phyloP scores from a whole-genome alignment of 2,797 vertebrate genomes.

The Onychomys arenicola region DNA sequence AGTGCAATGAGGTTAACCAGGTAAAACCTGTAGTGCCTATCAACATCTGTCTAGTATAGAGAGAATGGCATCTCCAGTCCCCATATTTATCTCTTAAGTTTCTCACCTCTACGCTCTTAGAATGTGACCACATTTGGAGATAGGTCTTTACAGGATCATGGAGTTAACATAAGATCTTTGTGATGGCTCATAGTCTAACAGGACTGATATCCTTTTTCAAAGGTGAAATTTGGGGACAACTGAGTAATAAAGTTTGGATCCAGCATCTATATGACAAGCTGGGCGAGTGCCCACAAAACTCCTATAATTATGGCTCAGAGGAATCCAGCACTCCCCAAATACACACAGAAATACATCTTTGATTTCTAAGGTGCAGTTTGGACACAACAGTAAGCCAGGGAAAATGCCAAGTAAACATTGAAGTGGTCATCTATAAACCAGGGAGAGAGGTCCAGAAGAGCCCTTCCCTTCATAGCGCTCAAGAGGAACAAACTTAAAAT shows the following conservation, averaged over 20 bases:
- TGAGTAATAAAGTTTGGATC: not conserved
- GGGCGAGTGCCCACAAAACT: not conserved
- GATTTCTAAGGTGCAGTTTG: not conserved
- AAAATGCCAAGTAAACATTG: not conserved
- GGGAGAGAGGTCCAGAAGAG: not conserved
- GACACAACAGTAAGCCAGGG: too few species aligned
- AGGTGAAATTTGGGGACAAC: not conserved
- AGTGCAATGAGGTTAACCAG: not conserved
- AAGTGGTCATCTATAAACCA: not conserved
- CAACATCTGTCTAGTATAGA: not conserved
- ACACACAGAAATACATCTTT: not conserved
- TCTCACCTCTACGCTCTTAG: not conserved
- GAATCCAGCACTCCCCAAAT: not conserved
- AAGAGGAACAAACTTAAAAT: conserved; percentile 36
- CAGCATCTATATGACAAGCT: not conserved
- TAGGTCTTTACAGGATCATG: not conserved
- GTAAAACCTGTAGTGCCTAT: not conserved
- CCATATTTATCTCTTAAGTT: not conserved
- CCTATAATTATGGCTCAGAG: not conserved
- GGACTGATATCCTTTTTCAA: not conserved
- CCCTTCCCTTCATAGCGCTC: not conserved
- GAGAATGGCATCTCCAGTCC: not conserved
- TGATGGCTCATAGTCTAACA: not conserved
- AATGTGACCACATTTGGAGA: not conserved
- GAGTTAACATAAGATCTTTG: not conserved